Evolutionary conservation across 2,888 invertebrate genomes (phyloP).

Genomic region (Drosophila differens): DNA sequence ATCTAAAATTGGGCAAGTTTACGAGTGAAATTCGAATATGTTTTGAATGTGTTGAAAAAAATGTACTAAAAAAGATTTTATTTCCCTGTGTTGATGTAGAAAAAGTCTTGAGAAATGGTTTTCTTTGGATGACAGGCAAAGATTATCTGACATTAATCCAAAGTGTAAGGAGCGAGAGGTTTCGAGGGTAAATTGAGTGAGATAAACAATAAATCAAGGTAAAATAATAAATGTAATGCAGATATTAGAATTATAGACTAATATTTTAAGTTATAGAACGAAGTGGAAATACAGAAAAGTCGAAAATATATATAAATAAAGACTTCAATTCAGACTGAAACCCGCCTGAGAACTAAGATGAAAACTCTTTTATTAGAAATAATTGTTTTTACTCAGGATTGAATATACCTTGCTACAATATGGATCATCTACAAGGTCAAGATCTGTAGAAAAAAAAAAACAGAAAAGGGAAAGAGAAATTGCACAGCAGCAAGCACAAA

Average conservation of each 20-base stretch:
- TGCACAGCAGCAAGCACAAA: background rate
- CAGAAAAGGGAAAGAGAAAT: background rate
- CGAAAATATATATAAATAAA: background rate
- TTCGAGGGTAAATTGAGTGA: background rate
- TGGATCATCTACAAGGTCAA: background rate
- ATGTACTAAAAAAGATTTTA: background rate
- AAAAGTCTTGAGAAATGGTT: background rate
- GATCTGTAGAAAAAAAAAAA: fast-evolving
- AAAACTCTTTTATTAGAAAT: background rate
- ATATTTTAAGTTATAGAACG: too few species aligned
- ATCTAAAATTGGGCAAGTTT: constrained; percentile 11
- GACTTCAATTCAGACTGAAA: background rate
- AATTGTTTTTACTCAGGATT: background rate
- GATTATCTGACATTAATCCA: background rate
- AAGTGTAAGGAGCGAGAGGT: background rate
- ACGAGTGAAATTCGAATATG: constrained; percentile 3
- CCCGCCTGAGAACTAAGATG: background rate
- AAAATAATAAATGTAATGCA: background rate
- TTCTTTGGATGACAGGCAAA: background rate
- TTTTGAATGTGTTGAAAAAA: background rate
- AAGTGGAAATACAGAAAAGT: background rate
- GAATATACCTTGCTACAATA: background rate
- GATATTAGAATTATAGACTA: background rate
- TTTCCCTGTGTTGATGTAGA: too few species aligned
- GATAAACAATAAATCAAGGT: background rate